Conservation (phyloP, 2,888 invertebrate genomes). For the Tortrix viridana region DNA sequence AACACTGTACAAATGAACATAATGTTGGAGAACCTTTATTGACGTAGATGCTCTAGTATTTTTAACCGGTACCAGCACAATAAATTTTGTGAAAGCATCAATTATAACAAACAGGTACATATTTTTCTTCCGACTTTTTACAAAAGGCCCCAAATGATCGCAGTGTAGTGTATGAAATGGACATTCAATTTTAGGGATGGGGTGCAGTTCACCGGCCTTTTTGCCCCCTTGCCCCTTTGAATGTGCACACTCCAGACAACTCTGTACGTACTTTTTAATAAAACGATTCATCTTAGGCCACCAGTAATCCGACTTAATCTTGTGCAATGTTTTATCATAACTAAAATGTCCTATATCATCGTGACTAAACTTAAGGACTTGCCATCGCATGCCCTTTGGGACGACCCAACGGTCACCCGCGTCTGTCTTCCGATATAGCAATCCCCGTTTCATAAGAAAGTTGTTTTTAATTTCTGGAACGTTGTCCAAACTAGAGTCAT, state of each 20-base stretch:
- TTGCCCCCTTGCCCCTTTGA: neutral
- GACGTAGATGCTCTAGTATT: constrained; percentile 9
- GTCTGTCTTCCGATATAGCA: neutral
- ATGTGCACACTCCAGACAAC: constrained; percentile 8
- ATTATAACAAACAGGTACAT: constrained; percentile 50
- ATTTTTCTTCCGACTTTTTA: constrained; percentile 47
- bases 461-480: constrained; percentile 2
- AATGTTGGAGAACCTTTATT: constrained; percentile 16
- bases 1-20: constrained; percentile 32
- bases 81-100: constrained; percentile 56
- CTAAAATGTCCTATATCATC: constrained; percentile 12
- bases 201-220: constrained; percentile 49
- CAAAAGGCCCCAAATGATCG: constrained; percentile 60
- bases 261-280: constrained; percentile 12
- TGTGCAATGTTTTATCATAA: constrained; percentile 2
- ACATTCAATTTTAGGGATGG: constrained; percentile 52
- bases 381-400: constrained; percentile 8
- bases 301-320: constrained; percentile 4
- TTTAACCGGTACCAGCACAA: constrained; percentile 47
- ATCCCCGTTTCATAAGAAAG: constrained; percentile 4
- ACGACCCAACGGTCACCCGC: constrained; percentile 4
- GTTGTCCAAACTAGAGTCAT: neutral
- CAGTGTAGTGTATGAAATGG: constrained; percentile 59
- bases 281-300: constrained; percentile 10
- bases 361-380: constrained; percentile 2